Conservation (phyloP, 2,888 invertebrate species). For the Leucozona laternaria region DNA sequence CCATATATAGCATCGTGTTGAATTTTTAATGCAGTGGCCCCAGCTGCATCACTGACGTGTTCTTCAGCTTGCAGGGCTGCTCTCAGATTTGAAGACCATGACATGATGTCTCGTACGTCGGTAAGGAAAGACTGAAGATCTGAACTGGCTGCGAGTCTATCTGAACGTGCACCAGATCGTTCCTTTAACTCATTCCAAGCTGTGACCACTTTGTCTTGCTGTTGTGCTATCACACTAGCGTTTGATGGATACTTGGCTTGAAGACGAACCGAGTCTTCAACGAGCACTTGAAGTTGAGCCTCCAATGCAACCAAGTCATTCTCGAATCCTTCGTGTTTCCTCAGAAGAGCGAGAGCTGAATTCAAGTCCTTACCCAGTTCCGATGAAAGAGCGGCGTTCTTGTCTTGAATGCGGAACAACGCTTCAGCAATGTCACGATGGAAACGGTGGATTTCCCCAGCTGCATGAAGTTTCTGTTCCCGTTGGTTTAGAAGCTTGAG, state of each 20-base stretch:
- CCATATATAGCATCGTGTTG: constrained; percentile 93
- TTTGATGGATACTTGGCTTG: constrained; percentile 96
- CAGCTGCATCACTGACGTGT: constrained; percentile 91
- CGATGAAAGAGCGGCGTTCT: constrained; percentile 92
- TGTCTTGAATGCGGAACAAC: constrained; percentile 94
- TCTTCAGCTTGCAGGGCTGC: constrained; percentile 91
- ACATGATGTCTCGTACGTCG: constrained; percentile 93
- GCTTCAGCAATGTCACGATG: constrained; percentile 98
- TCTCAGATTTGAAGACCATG: constrained; percentile 93
- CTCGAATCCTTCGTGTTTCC: constrained; percentile 96
- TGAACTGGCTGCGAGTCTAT: constrained; percentile 93
- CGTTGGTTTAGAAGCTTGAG: constrained; percentile 94
- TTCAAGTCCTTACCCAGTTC: constrained; percentile 93
- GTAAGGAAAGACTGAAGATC: constrained; percentile 95
- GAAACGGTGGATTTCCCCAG: constrained; percentile 98
- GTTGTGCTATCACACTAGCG: constrained; percentile 93
- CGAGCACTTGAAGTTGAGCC: constrained; percentile 94
- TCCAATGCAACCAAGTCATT: constrained; percentile 96
- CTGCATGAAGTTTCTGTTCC: constrained; percentile 94
- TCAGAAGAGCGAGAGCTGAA: constrained; percentile 91
- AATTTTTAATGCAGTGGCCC: constrained; percentile 91
- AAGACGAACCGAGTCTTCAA: constrained; percentile 95
- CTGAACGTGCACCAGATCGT: constrained; percentile 90
- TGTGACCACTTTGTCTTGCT: constrained; percentile 93
- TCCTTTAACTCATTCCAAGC: constrained; percentile 95